phyloP scores from a whole-genome alignment of 2,888 invertebrate genomes.

The Acheta domesticus region DNA sequence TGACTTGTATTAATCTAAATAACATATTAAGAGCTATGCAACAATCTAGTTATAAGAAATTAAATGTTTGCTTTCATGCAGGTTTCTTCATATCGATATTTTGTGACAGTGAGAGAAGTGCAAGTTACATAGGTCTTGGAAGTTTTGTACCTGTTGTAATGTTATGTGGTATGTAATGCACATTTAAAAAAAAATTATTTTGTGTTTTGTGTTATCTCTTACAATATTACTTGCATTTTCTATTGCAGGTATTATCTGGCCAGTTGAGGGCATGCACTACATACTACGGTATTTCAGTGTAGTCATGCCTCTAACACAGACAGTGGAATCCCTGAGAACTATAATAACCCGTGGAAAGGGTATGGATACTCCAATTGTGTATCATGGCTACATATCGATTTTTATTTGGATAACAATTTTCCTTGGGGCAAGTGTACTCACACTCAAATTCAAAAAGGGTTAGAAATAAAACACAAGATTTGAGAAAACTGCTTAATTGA shows the following conservation, averaged over 20 bases:
- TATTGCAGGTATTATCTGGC: constrained; percentile 77
- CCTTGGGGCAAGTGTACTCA: constrained; percentile 66
- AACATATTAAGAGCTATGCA: too few species aligned
- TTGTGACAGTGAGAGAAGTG: constrained; percentile 78
- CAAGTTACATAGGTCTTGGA: constrained; percentile 80
- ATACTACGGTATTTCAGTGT: constrained; percentile 67
- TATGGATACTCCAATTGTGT: constrained; percentile 67
- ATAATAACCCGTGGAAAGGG: constrained; percentile 82
- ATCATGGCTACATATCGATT: constrained; percentile 76
- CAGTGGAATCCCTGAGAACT: constrained; percentile 82
- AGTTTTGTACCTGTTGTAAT: constrained; percentile 82
- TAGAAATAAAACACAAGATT: constrained; percentile 44
- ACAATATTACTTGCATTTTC: background rate
- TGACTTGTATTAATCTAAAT: too few species aligned
- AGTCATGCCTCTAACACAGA: constrained; percentile 79
- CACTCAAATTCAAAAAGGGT: constrained; percentile 81
- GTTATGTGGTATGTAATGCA: constrained; percentile 61
- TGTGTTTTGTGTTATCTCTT: constrained; percentile 11
- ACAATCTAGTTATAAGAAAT: too few species aligned
- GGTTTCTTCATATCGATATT: constrained; percentile 78
- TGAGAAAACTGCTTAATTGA: too few species aligned
- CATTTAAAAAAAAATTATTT: background rate
- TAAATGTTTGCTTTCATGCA: constrained; percentile 42
- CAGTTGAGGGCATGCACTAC: constrained; percentile 85
- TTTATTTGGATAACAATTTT: constrained; percentile 76